Conservation (phyloP, 2,113 vertebrate species). For the Acinonyx jubatus region DNA sequence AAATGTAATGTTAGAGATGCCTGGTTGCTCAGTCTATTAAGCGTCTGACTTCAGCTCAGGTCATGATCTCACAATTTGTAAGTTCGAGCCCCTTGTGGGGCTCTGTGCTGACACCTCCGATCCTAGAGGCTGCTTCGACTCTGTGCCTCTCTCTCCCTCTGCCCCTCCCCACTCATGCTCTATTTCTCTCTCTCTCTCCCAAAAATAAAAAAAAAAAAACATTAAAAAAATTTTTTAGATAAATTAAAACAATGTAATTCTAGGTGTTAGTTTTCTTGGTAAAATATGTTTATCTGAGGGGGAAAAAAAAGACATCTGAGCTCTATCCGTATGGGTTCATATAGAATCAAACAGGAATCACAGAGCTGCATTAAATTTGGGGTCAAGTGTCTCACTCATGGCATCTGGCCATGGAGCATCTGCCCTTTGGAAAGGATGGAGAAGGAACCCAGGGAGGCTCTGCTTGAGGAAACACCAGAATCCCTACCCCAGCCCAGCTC, state of each 20-base stretch:
- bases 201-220: no score
- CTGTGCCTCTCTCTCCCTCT: no score
- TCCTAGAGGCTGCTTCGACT: no score
- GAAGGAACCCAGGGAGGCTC: background rate
- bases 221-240: no score
- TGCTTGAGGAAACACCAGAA: constrained; percentile 2
- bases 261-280: background rate
- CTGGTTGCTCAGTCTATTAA: no score
- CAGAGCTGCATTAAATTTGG: constrained; percentile 28
- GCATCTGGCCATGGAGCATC: constrained; percentile 26
- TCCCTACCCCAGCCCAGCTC: background rate
- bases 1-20: background rate
- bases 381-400: constrained; percentile 4
- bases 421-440: constrained; percentile 26
- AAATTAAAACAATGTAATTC: background rate
- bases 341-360: constrained; percentile 22
- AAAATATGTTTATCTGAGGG: background rate
- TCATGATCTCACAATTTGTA: no score
- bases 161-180: no score
- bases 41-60: no score
- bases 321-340: background rate
- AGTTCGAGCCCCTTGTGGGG: no score
- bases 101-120: no score
- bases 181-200: no score
- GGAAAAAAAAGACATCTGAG: background rate